Percentiles rank a stretch among this genome's conserved stretches.
phyloP scores from a whole-genome alignment of 2,113 vertebrate species.

The Sclerurus mexicanus region DNA sequence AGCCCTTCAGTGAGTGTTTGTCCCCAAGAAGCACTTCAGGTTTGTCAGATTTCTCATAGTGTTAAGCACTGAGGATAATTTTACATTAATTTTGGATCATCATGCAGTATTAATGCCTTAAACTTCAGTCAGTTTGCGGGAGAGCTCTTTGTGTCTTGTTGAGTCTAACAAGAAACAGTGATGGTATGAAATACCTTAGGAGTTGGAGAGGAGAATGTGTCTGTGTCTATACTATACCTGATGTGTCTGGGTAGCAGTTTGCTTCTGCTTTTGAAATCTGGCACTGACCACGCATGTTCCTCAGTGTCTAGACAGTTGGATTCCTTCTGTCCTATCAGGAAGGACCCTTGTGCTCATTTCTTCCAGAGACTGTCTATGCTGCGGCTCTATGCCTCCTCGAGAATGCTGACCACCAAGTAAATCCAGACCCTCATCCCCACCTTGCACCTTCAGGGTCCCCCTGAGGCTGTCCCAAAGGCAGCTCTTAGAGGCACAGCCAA shows the following conservation, averaged over 20 bases:
- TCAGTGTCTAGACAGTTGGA: not conserved
- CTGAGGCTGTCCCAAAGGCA: not conserved
- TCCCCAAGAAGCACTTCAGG: not conserved
- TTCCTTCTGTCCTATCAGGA: not conserved
- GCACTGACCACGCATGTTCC: not conserved
- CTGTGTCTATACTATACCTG: not conserved
- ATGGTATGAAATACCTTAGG: not conserved
- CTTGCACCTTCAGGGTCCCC: not conserved
- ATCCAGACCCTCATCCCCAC: not conserved
- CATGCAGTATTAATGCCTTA: not conserved
- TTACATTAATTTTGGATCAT: conserved; percentile 28
- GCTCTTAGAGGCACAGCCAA: not conserved
- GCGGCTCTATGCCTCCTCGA: not conserved
- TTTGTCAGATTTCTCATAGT: not conserved
- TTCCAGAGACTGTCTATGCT: not conserved
- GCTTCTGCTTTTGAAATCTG: not conserved
- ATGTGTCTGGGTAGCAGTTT: not conserved
- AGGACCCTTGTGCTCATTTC: not conserved
- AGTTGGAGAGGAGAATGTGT: not conserved
- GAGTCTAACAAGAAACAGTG: not conserved
- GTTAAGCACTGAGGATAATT: not conserved
- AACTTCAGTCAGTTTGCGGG: not conserved
- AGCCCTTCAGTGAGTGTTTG: not conserved
- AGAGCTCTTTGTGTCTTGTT: not conserved
- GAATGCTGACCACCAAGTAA: not conserved